Conservation (phyloP, 2,888 invertebrate genomes). For the Enchytraeus crypticus region DNA sequence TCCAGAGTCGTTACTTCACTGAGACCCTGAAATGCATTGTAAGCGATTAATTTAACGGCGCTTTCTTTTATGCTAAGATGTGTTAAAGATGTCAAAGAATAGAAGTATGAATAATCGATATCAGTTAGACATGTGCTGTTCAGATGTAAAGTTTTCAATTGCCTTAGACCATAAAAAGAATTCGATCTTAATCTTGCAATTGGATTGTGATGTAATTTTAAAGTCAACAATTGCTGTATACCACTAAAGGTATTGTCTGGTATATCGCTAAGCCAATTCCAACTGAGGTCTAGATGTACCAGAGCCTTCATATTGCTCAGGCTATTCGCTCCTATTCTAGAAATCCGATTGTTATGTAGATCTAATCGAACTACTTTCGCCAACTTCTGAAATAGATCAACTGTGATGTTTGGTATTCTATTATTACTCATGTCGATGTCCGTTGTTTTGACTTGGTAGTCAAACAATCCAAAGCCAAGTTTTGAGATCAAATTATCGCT, state of each 20-base stretch:
- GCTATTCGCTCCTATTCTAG: neutral
- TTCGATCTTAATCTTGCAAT: neutral
- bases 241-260: neutral
- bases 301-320: neutral
- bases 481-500: neutral
- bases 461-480: neutral
- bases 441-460: neutral
- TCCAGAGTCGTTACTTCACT: neutral
- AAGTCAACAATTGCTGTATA: neutral
- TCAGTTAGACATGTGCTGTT: neutral
- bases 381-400: neutral
- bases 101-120: neutral
- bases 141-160: neutral
- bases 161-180: neutral
- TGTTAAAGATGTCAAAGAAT: neutral
- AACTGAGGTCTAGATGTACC: neutral
- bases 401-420: neutral
- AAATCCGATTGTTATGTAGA: neutral
- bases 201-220: neutral
- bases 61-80: neutral
- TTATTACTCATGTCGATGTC: neutral
- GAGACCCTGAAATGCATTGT: neutral
- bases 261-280: neutral
- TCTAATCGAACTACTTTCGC: neutral
- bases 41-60: neutral